phyloP scores from a whole-genome alignment of 92 coral and sea anemone species.

The Paragorgia papillata region DNA sequence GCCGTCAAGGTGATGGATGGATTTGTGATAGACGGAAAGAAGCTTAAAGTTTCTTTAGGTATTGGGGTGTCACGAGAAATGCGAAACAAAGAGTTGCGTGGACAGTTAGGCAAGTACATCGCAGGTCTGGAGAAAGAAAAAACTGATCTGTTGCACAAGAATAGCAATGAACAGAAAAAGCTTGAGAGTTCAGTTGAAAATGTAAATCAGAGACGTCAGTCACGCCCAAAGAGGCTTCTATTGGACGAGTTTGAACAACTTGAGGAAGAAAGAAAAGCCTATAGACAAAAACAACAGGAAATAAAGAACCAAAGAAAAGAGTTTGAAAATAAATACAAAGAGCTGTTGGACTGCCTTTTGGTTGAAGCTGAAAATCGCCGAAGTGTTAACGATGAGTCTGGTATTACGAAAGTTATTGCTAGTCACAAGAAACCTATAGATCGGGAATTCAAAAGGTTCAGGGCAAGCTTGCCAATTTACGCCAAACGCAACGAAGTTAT shows the following conservation, averaged over 20 bases:
- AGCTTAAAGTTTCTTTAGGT: slow-evolving; percentile 4
- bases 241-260: slow-evolving; percentile 51
- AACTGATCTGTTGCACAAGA: neutral
- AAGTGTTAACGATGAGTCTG: neutral
- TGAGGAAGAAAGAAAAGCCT: slow-evolving; percentile 44
- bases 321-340: slow-evolving; percentile 41
- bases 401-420: neutral
- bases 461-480: slow-evolving; percentile 80
- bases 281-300: slow-evolving; percentile 63
- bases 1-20: slow-evolving; percentile 6
- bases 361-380: slow-evolving; percentile 27
- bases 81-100: neutral
- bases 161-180: neutral
- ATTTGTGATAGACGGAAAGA: neutral
- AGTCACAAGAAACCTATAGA: slow-evolving; percentile 3
- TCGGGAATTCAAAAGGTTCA: slow-evolving; percentile 70
- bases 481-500: slow-evolving; percentile 67
- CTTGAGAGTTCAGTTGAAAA: neutral
- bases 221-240: slow-evolving; percentile 30
- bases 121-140: slow-evolving; percentile 12
- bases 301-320: slow-evolving; percentile 52
- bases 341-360: slow-evolving; percentile 36
- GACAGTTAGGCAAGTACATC: slow-evolving; percentile 4
- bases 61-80: neutral
- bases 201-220: neutral